Base-by-base conservation (phyloP, 2,113 vertebrate genomes). In the Orthonyx spaldingii region DNA sequence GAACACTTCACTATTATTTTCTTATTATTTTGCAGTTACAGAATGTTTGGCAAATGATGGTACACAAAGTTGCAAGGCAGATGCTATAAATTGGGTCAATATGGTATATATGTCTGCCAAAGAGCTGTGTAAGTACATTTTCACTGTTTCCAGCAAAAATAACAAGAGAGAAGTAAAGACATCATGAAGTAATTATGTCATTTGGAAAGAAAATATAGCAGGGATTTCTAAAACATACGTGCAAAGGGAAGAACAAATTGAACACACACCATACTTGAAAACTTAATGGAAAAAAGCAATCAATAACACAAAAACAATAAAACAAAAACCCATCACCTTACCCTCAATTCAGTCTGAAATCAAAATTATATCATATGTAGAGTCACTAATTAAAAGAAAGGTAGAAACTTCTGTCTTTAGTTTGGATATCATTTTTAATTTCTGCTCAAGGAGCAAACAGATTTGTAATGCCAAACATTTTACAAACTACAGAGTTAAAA, bases 141-240 rank as follows among this genome's bases (percentile, higher is more conserved):
- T 95, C 83, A 57, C 75, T 42, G 75, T 86, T 95, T 94, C 82
- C 92, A 95, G 90, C 42, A 93, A 74, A 96, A 94, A 90, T 65
- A 93, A 88, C 71, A 85, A 61, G 46, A 92, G 22, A 90, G 59
- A 95, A 95, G 76, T 57, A 90, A 94, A 81, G 90, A 92, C 95
- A 96, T 94, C 88, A 90, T 94, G 96, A 95, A 97, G 50, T 84
- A 94, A 96, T 97, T 95, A 89, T 90, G 33, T 71, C 42, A 89
- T 84, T 93, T 95, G 89, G 89, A 96, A 95, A 35, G 86, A 86
- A 97, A 93, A 84, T 55, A 28, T 50, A 63, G 44, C 63, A 92
- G 30, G 39, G 84, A 84, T 86, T 96, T 85, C 89, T 52, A 41
- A 86, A 94, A 74, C 42, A 68, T 92, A 84, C 11, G 8, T 94